Conservation (phyloP, 2,113 vertebrate genomes). For the Corapipo altera region DNA sequence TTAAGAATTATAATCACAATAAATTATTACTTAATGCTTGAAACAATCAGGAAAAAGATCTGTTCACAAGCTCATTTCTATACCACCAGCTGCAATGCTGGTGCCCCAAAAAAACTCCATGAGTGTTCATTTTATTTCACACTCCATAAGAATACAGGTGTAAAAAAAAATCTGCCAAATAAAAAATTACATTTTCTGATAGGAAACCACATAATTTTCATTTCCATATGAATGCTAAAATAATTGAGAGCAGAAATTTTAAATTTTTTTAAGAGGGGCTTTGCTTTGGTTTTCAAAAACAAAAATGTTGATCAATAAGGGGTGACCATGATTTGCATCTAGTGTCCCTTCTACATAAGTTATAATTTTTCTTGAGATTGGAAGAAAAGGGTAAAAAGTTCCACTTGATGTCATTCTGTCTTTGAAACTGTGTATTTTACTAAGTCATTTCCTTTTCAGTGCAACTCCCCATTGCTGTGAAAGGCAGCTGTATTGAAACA, state of each 20-base stretch:
- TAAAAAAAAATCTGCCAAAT: conserved; percentile 18
- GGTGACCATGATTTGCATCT: background rate
- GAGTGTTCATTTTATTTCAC: conserved; percentile 7
- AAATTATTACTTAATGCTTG: background rate
- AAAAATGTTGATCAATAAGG: background rate
- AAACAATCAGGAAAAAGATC: background rate
- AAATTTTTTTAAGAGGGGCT: background rate
- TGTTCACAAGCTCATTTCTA: background rate
- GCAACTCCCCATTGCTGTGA: background rate
- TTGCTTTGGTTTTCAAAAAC: background rate
- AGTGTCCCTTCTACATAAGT: background rate
- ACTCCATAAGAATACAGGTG: conserved; percentile 1
- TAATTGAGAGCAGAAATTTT: background rate
- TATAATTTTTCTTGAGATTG: background rate
- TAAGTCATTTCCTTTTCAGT: background rate
- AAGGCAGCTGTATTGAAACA: background rate
- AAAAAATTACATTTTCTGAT: background rate
- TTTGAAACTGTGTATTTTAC: background rate
- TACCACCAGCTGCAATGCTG: background rate
- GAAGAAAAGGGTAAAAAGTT: background rate
- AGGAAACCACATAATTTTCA: background rate
- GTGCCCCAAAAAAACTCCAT: background rate
- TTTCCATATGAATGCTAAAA: conserved; percentile 8
- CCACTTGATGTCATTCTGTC: background rate
- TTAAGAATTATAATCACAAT: background rate